Percentiles rank a stretch among this genome's conserved stretches.
These are phyloP conservation scores for Mola mola DNA, from an alignment of 2,113 vertebrate genomes.

Conservation along the genomic window DNA sequence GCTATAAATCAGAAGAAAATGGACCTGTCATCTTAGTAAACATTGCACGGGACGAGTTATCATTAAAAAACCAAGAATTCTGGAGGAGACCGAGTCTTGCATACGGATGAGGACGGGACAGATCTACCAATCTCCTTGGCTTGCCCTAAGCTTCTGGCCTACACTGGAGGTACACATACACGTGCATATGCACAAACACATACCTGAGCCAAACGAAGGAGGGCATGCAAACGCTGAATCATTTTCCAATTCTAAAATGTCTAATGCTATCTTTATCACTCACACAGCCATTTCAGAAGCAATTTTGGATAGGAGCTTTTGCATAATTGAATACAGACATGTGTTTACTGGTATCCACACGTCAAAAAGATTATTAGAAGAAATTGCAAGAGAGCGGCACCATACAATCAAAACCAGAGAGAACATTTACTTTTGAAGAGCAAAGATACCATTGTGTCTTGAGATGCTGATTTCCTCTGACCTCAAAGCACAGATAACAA, in stretches of 20 bases:
- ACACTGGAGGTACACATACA: conserved; percentile 3
- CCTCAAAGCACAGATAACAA: conserved; percentile 38
- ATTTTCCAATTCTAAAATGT: conserved; percentile 22
- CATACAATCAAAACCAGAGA: conserved; percentile 1
- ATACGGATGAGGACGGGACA: conserved; percentile 65
- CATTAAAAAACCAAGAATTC: conserved; percentile 76
- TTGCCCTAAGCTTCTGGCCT: conserved; percentile 28
- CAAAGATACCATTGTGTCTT: conserved; percentile 20
- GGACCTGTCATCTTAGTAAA: conserved; percentile 81
- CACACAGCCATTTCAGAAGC: background rate
- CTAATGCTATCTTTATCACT: conserved; percentile 21
- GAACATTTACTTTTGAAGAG: conserved; percentile 14
- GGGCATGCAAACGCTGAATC: conserved; percentile 5
- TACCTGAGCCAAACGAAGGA: conserved; percentile 26
- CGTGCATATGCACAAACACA: conserved; percentile 12
- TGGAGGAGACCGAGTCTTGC: conserved; percentile 49
- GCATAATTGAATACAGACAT: conserved; percentile 11
- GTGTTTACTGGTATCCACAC: conserved; percentile 12
- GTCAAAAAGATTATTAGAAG: conserved; percentile 21
- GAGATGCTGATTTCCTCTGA: conserved; percentile 52
- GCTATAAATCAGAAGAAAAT: conserved; percentile 81
- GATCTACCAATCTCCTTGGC: conserved; percentile 55
- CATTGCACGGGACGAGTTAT: conserved; percentile 76
- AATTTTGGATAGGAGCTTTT: background rate
- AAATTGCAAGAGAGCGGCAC: background rate